A percentile compares a stretch with the other conserved stretches of the same genome.
Conservation (phyloP, 2,797 vertebrate species). For the Erpetoichthys calabaricus region DNA sequence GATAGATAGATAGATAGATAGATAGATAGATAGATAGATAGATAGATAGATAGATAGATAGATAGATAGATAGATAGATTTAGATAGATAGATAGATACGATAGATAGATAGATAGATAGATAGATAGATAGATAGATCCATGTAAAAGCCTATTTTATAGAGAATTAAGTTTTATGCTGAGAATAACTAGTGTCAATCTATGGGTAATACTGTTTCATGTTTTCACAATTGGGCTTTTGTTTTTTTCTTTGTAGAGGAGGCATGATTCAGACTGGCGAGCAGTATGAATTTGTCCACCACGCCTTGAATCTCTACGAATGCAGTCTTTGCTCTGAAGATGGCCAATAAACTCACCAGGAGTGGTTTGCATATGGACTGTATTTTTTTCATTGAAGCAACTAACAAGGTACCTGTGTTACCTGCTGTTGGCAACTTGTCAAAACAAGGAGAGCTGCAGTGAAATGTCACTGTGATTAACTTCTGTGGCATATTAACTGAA, state of each 20-base stretch:
- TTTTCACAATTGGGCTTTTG: no score
- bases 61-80: no score
- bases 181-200: slow-evolving; percentile 2
- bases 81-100: no score
- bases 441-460: slow-evolving; percentile 28
- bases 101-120: no score
- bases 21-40: no score
- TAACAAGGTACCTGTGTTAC: slow-evolving; percentile 35
- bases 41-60: no score
- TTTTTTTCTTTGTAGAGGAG: slow-evolving; percentile 55
- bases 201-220: background rate
- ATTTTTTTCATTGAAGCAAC: slow-evolving; percentile 13
- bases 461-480: slow-evolving; percentile 25
- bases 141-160: no score
- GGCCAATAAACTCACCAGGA: slow-evolving; percentile 49
- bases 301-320: slow-evolving; percentile 76
- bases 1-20: no score
- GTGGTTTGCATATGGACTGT: slow-evolving; percentile 2
- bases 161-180: no score
- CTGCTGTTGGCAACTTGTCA: slow-evolving; percentile 35
- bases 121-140: no score
- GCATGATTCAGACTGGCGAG: slow-evolving; percentile 93
- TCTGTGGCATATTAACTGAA: slow-evolving; percentile 21
- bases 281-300: slow-evolving; percentile 96
- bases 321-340: slow-evolving; percentile 60